Conservation (phyloP, 2,888 invertebrate species). For the Papilio gigon region DNA sequence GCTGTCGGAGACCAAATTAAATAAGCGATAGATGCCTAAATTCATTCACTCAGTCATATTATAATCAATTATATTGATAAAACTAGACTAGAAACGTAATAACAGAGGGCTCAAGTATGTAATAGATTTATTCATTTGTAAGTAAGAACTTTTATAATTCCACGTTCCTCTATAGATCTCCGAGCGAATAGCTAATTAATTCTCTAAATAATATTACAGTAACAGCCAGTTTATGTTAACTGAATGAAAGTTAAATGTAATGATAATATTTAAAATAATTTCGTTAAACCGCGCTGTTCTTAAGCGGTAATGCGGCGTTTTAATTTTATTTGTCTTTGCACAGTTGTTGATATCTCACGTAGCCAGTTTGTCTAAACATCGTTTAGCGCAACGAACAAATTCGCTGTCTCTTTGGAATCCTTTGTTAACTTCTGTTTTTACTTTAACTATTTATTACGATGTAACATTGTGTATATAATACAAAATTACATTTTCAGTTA, state of each 20-base stretch:
- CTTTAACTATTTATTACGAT: neutral
- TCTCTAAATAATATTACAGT: conserved; percentile 8
- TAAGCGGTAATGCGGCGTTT: conserved; percentile 26
- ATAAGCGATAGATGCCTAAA: neutral
- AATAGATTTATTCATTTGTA: no score
- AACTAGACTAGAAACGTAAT: no score
- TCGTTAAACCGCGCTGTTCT: neutral
- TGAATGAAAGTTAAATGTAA: conserved; percentile 17
- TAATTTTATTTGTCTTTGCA: conserved; percentile 27
- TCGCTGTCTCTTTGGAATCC: conserved; percentile 9
- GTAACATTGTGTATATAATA: neutral
- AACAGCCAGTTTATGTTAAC: neutral
- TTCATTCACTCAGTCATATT: no score
- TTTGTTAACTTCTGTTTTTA: conserved; percentile 3
- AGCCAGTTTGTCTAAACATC: conserved; percentile 32
- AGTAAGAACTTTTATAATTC: neutral
- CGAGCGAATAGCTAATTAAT: neutral
- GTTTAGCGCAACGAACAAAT: conserved; percentile 23
- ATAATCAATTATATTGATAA: no score
- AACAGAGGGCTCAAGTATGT: no score
- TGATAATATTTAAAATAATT: conserved; percentile 23
- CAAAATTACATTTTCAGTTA: no score
- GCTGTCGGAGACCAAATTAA: neutral
- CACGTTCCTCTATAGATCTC: neutral
- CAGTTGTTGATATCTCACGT: conserved; percentile 28